Evolutionary conservation across 2,888 invertebrate genomes (phyloP).

Genomic region (Hybos culiciformis): DNA sequence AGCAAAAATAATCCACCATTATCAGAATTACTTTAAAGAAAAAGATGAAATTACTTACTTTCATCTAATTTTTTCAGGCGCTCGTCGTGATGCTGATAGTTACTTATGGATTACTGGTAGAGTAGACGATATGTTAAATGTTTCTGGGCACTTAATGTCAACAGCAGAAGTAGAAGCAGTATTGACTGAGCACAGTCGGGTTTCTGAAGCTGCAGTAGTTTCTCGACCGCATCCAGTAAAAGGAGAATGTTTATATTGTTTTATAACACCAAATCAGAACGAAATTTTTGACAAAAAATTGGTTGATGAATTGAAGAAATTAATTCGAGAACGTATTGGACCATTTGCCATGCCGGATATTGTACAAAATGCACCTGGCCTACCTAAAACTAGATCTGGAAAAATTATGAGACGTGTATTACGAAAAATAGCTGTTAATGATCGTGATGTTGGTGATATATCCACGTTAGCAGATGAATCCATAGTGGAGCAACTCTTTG

Average conservation of each 20-base stretch:
- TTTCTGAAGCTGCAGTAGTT: slow-evolving; percentile 94
- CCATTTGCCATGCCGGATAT: slow-evolving; percentile 92
- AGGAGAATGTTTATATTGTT: slow-evolving; percentile 95
- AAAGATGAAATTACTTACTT: neutral
- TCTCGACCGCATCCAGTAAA: slow-evolving; percentile 88
- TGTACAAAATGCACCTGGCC: slow-evolving; percentile 82
- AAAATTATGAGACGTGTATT: slow-evolving; percentile 96
- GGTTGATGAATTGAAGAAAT: slow-evolving; percentile 53
- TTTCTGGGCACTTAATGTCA: slow-evolving; percentile 94
- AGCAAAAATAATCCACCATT: neutral
- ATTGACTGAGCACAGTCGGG: slow-evolving; percentile 58
- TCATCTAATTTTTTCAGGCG: slow-evolving; percentile 49
- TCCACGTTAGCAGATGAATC: slow-evolving; percentile 86
- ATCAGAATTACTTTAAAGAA: neutral
- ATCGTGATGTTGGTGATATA: slow-evolving; percentile 79
- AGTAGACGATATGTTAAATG: slow-evolving; percentile 97
- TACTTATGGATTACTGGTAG: slow-evolving; percentile 94
- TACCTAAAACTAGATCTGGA: slow-evolving; percentile 95
- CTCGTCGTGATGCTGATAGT: slow-evolving; percentile 81
- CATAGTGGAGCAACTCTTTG: slow-evolving; percentile 71
- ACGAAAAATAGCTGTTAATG: slow-evolving; percentile 82
- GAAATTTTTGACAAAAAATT: slow-evolving; percentile 55
- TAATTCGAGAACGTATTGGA: slow-evolving; percentile 83
- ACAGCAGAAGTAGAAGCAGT: slow-evolving; percentile 88
- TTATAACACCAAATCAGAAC: slow-evolving; percentile 79